phyloP scores from a whole-genome alignment of 2,797 vertebrate genomes.

The Ctenochaetus hawaiiensis region DNA sequence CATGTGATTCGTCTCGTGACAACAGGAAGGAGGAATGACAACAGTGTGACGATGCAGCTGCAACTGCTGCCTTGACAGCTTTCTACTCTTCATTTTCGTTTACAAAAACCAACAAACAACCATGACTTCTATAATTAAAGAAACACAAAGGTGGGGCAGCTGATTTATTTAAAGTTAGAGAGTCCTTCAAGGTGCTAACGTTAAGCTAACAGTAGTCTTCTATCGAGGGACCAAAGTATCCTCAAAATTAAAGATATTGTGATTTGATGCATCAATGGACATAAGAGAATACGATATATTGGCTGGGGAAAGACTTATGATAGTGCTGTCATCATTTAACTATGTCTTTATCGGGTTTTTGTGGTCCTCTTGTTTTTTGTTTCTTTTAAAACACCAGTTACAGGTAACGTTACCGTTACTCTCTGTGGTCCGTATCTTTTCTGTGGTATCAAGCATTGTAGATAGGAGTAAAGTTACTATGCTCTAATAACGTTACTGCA shows the following conservation, averaged over 20 bases:
- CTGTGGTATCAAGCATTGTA: background rate
- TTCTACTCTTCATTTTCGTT: background rate
- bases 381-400: background rate
- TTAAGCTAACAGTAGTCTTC: conserved; percentile 1
- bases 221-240: background rate
- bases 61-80: conserved; percentile 26
- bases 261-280: background rate
- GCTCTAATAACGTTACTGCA: background rate
- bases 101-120: background rate
- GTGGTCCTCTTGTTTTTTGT: background rate
- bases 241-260: background rate
- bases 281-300: background rate
- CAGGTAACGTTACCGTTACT: background rate
- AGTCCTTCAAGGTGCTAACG: background rate
- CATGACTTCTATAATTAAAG: conserved; percentile 85
- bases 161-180: fast-evolving
- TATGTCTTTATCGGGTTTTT: background rate
- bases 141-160: conserved; percentile 81
- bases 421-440: too few species aligned
- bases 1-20: conserved; percentile 65
- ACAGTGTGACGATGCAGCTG: conserved; percentile 44
- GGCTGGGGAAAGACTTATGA: background rate
- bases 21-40: conserved; percentile 67
- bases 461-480: background rate
- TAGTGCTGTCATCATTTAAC: background rate